A percentile compares a stretch with the other conserved stretches of the same genome.
These are phyloP conservation scores for Aquatica leii DNA, from an alignment of 2,888 invertebrate species.

Conservation along the genomic window DNA sequence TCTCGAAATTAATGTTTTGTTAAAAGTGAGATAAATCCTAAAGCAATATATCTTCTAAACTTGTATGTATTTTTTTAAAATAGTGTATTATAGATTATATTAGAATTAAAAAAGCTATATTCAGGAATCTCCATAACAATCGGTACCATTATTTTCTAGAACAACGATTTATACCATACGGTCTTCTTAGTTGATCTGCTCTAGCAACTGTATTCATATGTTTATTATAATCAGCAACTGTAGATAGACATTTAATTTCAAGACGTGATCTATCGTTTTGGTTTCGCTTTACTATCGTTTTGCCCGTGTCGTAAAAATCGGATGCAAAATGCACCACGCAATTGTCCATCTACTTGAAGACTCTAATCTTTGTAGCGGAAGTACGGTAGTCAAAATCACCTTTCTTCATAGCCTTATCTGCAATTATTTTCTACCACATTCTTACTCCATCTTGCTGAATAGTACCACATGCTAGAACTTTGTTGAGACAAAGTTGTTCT, in stretches of 20 bases:
- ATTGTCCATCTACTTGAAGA: slow-evolving; percentile 1
- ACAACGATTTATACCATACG: not conserved
- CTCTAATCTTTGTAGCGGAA: slow-evolving; percentile 20
- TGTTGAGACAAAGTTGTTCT: slow-evolving; percentile 26
- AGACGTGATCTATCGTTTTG: too few species aligned
- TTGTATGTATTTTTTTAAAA: not conserved
- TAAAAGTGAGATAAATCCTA: not conserved
- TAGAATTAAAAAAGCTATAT: not conserved
- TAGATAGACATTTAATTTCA: too few species aligned
- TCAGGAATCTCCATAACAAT: not conserved
- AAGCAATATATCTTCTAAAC: not conserved
- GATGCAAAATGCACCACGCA: not conserved
- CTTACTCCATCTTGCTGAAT: slow-evolving; percentile 19
- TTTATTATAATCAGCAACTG: too few species aligned
- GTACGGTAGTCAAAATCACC: slow-evolving; percentile 24
- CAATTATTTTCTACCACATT: slow-evolving; percentile 6
- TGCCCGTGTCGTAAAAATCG: not conserved
- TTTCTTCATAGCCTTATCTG: slow-evolving; percentile 19
- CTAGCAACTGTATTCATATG: not conserved
- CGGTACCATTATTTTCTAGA: not conserved
- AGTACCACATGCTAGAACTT: slow-evolving; percentile 33
- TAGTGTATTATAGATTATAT: too few species aligned
- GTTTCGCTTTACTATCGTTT: too few species aligned
- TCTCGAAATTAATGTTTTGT: not conserved
- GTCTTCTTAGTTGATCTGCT: not conserved